Evolutionary conservation across 1,140 invertebrate genomes (phyloP).

Genomic region (Bombus breviceps): DNA sequence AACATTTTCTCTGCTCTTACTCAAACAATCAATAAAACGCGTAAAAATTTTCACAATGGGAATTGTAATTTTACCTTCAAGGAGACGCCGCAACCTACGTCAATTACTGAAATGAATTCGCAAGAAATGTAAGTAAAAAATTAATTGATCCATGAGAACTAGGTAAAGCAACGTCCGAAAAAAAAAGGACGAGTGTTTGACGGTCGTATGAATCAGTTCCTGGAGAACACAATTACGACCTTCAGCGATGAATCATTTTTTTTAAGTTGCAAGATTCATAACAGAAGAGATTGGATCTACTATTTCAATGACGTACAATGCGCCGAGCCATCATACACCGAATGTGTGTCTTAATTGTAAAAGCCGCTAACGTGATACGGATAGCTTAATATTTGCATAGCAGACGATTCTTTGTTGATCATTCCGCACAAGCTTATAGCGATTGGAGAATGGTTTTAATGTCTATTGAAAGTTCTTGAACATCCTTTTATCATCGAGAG

Average conservation of each 20-base stretch:
- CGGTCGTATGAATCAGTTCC: slow-evolving; percentile 17
- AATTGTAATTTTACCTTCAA: slow-evolving; percentile 2
- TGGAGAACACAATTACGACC: neutral
- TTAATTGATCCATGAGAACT: slow-evolving; percentile 19
- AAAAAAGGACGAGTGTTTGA: neutral
- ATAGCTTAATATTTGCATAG: no score
- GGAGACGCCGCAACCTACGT: neutral
- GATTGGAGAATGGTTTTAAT: neutral
- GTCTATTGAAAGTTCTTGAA: neutral
- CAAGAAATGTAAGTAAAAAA: slow-evolving; percentile 10
- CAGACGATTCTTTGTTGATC: neutral
- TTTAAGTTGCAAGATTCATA: slow-evolving; percentile 7
- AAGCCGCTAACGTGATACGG: neutral
- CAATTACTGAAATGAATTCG: slow-evolving; percentile 1
- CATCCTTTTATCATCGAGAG: neutral
- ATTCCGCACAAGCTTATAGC: neutral
- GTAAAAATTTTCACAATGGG: neutral
- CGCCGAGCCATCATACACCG: neutral
- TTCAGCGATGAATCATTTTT: slow-evolving; percentile 30
- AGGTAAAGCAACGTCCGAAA: neutral
- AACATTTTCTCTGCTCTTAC: neutral
- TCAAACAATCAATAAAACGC: neutral
- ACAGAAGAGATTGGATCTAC: slow-evolving; percentile 1
- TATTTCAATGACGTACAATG: neutral
- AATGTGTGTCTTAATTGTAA: neutral